Conservation (phyloP, 2,797 vertebrate species). For the Potorous gilbertii region DNA sequence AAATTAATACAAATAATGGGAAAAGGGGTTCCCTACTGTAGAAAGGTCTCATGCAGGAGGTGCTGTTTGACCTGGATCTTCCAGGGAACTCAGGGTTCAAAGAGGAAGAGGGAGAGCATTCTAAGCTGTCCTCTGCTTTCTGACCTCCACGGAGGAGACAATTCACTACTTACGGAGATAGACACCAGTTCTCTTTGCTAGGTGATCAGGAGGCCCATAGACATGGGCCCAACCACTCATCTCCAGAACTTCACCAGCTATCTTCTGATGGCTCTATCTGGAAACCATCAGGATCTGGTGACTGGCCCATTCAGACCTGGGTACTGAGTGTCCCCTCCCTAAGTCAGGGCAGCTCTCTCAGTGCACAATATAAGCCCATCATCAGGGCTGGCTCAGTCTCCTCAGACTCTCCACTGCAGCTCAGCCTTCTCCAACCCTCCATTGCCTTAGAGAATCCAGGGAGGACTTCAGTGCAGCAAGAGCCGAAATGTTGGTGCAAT, state of each 20-base stretch:
- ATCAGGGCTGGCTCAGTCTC: neutral
- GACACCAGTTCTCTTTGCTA: neutral
- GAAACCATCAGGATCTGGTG: neutral
- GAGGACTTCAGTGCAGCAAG: neutral
- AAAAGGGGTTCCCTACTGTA: neutral
- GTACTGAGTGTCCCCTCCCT: neutral
- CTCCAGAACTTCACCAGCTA: neutral
- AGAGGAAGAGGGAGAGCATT: neutral
- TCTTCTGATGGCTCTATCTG: neutral
- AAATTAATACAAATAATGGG: neutral
- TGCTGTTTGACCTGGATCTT: neutral
- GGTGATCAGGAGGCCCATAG: neutral
- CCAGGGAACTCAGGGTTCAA: neutral
- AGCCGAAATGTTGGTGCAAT: neutral
- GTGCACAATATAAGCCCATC: neutral
- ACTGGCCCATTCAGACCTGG: neutral
- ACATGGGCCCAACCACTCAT: neutral
- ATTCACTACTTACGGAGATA: neutral
- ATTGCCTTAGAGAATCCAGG: neutral
- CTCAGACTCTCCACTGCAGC: too few relatives aligned
- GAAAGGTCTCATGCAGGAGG: neutral
- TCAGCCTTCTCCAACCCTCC: neutral
- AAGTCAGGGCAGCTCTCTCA: neutral
- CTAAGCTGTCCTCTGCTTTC: neutral
- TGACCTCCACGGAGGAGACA: neutral